These are phyloP conservation scores for Lithophane ornitopus DNA, from an alignment of 2,888 invertebrate genomes.

Conservation along the genomic window DNA sequence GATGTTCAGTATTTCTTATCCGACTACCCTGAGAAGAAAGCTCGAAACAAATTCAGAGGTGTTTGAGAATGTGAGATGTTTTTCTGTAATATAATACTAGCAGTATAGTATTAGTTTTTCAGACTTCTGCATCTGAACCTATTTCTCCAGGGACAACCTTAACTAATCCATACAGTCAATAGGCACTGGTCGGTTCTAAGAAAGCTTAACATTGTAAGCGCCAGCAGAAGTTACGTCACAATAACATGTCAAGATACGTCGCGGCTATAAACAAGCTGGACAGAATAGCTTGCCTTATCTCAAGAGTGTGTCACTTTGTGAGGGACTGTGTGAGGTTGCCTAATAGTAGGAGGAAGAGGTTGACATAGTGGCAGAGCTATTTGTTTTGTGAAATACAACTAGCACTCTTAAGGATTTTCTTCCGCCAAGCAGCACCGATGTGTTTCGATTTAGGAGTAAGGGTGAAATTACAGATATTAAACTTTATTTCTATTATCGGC, in stretches of 20 bases:
- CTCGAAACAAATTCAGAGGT: not conserved
- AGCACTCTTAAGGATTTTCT: not conserved
- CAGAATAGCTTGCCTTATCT: conserved; percentile 28
- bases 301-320: conserved; percentile 31
- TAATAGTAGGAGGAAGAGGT: conserved; percentile 10
- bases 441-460: not conserved
- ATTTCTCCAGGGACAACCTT: too few relatives aligned
- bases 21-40: not conserved
- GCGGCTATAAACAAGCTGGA: conserved; percentile 18
- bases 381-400: not conserved
- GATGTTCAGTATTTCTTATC: too few relatives aligned
- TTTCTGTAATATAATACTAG: not conserved
- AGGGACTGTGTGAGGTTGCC: conserved; percentile 12
- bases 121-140: not conserved
- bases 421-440: not conserved
- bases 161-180: not conserved
- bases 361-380: not conserved
- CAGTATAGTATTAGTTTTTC: not conserved
- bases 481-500: not conserved
- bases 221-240: conserved; percentile 37
- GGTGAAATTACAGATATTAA: not conserved
- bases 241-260: conserved; percentile 9
- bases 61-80: not conserved
- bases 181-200: not conserved
- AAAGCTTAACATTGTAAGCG: conserved; percentile 32